Conservation (phyloP, 2,888 invertebrate genomes). For the Drosophila vallismaia region DNA sequence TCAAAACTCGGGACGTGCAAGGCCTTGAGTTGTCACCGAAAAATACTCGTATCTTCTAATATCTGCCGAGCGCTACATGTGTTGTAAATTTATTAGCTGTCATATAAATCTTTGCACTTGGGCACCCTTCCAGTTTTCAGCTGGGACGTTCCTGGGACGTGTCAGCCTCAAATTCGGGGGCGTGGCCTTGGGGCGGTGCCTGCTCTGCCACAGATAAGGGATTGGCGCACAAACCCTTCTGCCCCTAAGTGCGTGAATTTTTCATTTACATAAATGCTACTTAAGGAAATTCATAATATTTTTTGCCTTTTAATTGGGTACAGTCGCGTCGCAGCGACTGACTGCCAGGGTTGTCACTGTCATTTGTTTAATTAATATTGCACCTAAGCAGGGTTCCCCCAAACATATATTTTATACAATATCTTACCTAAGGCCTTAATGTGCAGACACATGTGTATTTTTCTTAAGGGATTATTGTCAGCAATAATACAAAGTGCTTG, state of each 20-base stretch:
- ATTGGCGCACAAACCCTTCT: constrained; percentile 22
- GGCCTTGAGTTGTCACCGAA: constrained; percentile 54
- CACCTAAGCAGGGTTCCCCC: constrained; percentile 27
- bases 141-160: constrained; percentile 41
- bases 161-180: constrained; percentile 40
- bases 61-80: constrained; percentile 70
- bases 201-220: constrained; percentile 58
- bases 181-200: constrained; percentile 13
- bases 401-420: constrained; percentile 9
- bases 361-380: constrained; percentile 61
- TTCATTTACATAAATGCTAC: constrained; percentile 75
- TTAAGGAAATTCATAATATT: constrained; percentile 65
- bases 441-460: constrained; percentile 16
- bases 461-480: constrained; percentile 5
- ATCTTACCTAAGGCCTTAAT: constrained; percentile 12
- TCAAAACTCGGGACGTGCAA: constrained; percentile 58
- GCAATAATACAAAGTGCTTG: constrained; percentile 25
- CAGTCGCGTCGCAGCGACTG: constrained; percentile 2
- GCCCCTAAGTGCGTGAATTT: constrained; percentile 46
- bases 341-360: constrained; percentile 32
- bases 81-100: constrained; percentile 83
- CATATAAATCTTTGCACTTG: constrained; percentile 82
- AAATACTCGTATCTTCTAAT: constrained; percentile 65
- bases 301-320: constrained; percentile 52
- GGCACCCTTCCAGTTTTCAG: constrained; percentile 58